These are phyloP conservation scores for Thumatha senex DNA, from an alignment of 2,888 invertebrate genomes.

Conservation along the genomic window DNA sequence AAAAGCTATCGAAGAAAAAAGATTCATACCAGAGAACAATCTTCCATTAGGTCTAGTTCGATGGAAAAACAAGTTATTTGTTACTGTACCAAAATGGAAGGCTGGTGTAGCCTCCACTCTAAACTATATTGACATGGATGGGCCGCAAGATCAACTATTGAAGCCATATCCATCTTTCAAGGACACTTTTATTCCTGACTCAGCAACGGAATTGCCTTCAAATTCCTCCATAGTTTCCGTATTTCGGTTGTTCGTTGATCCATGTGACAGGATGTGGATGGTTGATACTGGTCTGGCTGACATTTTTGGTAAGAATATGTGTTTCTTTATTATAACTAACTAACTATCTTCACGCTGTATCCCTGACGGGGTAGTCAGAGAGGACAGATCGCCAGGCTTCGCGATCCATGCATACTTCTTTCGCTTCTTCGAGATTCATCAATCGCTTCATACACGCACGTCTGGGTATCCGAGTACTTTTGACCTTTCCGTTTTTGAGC, in stretches of 20 bases:
- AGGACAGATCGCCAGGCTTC: no score
- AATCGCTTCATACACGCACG: no score
- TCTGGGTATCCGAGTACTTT: no score
- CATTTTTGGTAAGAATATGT: conserved; percentile 83
- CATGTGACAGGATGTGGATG: conserved; percentile 92
- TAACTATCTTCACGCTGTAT: no score
- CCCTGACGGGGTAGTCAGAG: no score
- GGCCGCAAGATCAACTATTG: conserved; percentile 87
- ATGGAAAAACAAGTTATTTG: conserved; percentile 88
- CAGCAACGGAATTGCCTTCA: conserved; percentile 69
- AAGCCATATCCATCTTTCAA: conserved; percentile 91
- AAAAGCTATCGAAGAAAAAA: conserved; percentile 83
- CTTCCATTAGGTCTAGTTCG: conserved; percentile 87
- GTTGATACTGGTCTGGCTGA: conserved; percentile 91
- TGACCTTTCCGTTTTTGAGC: no score
- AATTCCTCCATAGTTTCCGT: conserved; percentile 88
- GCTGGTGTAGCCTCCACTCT: conserved; percentile 88
- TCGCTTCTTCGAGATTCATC: no score
- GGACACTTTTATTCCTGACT: conserved; percentile 88
- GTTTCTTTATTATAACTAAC: no score
- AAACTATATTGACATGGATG: conserved; percentile 85
- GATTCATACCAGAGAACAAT: conserved; percentile 86
- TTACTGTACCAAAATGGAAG: conserved; percentile 88
- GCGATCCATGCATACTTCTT: no score
- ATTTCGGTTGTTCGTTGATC: conserved; percentile 88